These are phyloP conservation scores for Spodoptera frugiperda DNA, from an alignment of 1,140 invertebrate species.

Conservation along the genomic window DNA sequence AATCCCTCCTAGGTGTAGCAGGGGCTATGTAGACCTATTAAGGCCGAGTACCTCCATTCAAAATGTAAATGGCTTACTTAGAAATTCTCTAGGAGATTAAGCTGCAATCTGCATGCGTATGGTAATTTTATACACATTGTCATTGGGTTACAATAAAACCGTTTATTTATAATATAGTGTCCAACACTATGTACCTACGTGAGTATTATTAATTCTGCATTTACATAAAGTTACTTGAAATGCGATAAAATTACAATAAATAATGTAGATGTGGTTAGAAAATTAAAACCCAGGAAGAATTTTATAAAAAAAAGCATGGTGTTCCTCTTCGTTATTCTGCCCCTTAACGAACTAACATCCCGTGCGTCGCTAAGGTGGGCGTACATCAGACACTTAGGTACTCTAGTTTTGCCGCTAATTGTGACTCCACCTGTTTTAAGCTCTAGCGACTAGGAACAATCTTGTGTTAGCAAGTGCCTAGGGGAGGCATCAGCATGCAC, in stretches of 20 bases:
- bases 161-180: slow-evolving; percentile 35
- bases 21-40: slow-evolving; percentile 68
- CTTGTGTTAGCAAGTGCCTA: slow-evolving; percentile 39
- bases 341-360: slow-evolving; percentile 55
- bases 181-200: not conserved
- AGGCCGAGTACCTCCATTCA: slow-evolving; percentile 68
- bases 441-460: slow-evolving; percentile 48
- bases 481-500: slow-evolving; percentile 43
- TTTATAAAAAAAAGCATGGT: not conserved
- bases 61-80: slow-evolving; percentile 79
- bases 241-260: too few species aligned
- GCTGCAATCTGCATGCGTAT: slow-evolving; percentile 75
- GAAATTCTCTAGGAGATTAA: slow-evolving; percentile 73
- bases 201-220: too few species aligned
- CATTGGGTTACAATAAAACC: slow-evolving; percentile 34
- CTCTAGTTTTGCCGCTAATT: slow-evolving; percentile 67
- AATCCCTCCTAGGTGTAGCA: slow-evolving; percentile 70
- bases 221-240: too few species aligned
- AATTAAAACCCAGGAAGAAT: too few species aligned
- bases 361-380: slow-evolving; percentile 60
- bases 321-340: slow-evolving; percentile 1
- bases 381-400: slow-evolving; percentile 62
- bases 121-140: slow-evolving; percentile 54
- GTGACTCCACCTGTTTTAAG: slow-evolving; percentile 62
- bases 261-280: too few species aligned